A percentile compares a stretch with the other conserved stretches of the same genome.
Conservation (phyloP, 1,140 invertebrate species). For the Melanaphis sacchari region DNA sequence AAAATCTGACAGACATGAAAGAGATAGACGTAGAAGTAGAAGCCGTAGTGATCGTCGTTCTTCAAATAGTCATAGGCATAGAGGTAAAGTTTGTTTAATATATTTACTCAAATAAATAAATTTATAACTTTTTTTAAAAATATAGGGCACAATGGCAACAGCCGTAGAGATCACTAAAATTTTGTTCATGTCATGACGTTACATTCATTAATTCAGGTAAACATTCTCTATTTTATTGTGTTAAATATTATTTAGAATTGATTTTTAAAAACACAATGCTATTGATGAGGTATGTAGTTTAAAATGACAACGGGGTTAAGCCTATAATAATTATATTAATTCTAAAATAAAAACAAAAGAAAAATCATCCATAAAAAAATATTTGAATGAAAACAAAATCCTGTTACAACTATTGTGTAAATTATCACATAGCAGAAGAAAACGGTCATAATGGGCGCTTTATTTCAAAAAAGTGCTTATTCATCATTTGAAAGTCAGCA, state of each 20-base stretch:
- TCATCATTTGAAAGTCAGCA: constrained; percentile 33
- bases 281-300: not conserved
- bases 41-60: constrained; percentile 15
- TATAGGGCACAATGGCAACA: constrained; percentile 34
- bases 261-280: constrained; percentile 26
- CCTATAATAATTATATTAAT: constrained; percentile 14
- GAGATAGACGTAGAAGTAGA: constrained; percentile 43
- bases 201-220: constrained; percentile 38
- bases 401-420: constrained; percentile 44
- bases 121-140: not conserved
- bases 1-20: constrained; percentile 46
- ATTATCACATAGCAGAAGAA: constrained; percentile 54
- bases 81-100: constrained; percentile 34
- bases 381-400: constrained; percentile 47
- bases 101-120: no score
- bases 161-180: constrained; percentile 39
- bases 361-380: constrained; percentile 34
- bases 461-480: constrained; percentile 33
- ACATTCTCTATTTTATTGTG: not conserved
- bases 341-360: constrained; percentile 40
- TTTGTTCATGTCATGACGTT: constrained; percentile 14
- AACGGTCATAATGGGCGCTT: constrained; percentile 49
- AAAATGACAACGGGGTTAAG: constrained; percentile 28
- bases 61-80: constrained; percentile 40
- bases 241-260: not conserved